Base-by-base conservation (phyloP, 64 coral and sea anemone genomes). In the Actinia equina region DNA sequence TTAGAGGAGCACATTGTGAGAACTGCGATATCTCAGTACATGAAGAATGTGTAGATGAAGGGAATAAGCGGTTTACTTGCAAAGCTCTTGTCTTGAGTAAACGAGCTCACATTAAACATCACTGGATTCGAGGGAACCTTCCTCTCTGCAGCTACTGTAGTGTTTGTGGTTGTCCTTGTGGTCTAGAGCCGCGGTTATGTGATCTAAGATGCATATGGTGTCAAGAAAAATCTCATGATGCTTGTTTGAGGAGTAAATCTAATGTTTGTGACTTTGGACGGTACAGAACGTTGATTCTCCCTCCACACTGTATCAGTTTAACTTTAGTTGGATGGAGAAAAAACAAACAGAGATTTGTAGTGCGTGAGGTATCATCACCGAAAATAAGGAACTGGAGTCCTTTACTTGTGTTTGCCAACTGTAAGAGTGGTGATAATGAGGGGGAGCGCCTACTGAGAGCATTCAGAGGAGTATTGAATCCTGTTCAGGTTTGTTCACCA, bases 361-460 rank as follows among this genome's bases (percentile, higher is more conserved):
- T 99, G 6, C 91, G 92, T 12, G 93, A 95, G 90, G 91, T 99
- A 52, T 54, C 74, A 54, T 77, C 85, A n/a, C 97, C 93, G 2
- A 61, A 62, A n/a, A 80, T 91, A 14, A 90, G 88, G 51, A 90
- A 95, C 52, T 99, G 97, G 97, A 95, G 93, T 30, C 97, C 97
- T 37, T 77, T 99, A 27, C 89, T 99, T 54, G 97, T 99, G 71
- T 92, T 99, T 82, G 97, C 93, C 46, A 99, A 99, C 41, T 84
- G 97, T 18, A 99, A 99, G 67, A 99, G 97, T 87, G 97, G 97
- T 37, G 97, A 99, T 58, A 99, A 99, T 49, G 97, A 99, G 65
- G 97, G 97, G n/a, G 97, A 99, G 44, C 89, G 97, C 25, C 49
- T 99, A 25, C 79, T 99, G 17, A 92, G 89, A 67, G 91, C 91